phyloP scores from a whole-genome alignment of 2,797 vertebrate species.

The Nyctibius grandis region DNA sequence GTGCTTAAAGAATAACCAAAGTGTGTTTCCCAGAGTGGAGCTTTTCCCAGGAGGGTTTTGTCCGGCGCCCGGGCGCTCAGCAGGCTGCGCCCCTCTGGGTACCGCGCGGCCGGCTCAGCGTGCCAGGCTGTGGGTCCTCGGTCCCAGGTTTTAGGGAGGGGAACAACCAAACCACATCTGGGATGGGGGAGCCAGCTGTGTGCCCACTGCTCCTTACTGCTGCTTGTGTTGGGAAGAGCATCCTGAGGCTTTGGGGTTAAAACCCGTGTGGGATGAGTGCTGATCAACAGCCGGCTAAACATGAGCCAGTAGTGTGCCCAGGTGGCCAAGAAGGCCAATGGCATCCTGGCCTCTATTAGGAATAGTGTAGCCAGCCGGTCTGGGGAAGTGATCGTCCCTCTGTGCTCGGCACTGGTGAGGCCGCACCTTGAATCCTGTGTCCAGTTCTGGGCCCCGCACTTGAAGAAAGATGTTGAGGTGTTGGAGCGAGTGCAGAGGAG shows the following conservation, averaged over 20 bases:
- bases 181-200: neutral
- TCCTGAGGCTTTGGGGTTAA: neutral
- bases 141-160: neutral
- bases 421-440: no score
- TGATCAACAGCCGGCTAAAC: no score
- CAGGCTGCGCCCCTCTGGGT: neutral
- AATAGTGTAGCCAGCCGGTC: no score
- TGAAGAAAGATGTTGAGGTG: no score
- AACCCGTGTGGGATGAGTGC: neutral
- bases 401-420: no score
- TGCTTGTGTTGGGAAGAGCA: neutral
- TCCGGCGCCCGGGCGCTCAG: neutral
- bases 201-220: neutral
- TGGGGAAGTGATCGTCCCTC: no score
- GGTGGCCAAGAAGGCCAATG: no score
- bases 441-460: no score
- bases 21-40: neutral
- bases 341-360: no score
- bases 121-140: neutral
- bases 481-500: no score
- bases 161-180: rapidly evolving
- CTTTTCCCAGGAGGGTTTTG: neutral
- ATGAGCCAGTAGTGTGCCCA: no score
- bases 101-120: rapidly evolving
- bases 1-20: neutral